Percentiles rank a stretch among this genome's conserved stretches.
Evolutionary conservation across 2,113 vertebrate genomes (phyloP).

Genomic region (Hemiscyllium ocellatum): DNA sequence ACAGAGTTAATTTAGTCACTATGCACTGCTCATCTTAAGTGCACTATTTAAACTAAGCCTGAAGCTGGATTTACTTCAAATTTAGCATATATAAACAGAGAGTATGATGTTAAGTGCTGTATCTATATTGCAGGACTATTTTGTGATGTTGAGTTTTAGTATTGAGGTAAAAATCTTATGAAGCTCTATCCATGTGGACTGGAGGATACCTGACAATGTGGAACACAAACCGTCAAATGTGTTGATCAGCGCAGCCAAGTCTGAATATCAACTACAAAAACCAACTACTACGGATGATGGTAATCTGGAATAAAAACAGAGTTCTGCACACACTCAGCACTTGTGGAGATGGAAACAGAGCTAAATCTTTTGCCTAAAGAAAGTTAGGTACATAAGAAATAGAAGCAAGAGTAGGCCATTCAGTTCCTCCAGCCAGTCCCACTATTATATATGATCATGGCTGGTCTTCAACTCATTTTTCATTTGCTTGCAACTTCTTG

Average conservation of each 20-base stretch:
- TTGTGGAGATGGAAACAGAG: background rate
- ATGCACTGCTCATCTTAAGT: background rate
- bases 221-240: background rate
- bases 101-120: background rate
- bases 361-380: background rate
- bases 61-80: slow-evolving; percentile 30
- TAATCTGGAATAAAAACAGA: background rate
- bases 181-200: background rate
- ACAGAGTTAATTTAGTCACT: slow-evolving; percentile 34
- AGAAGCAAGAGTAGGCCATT: too few relatives aligned
- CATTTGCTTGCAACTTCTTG: too few relatives aligned
- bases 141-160: background rate
- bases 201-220: background rate
- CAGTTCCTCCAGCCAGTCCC: too few relatives aligned
- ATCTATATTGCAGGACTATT: background rate
- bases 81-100: slow-evolving; percentile 18
- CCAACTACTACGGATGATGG: background rate
- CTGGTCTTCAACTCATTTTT: too few relatives aligned
- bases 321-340: background rate
- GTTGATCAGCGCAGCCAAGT: background rate
- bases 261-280: background rate
- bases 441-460: too few relatives aligned
- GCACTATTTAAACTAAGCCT: slow-evolving; percentile 13
- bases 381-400: background rate
- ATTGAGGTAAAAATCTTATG: background rate